These are phyloP conservation scores for Tychaedon coryphoeus DNA, from an alignment of 2,113 vertebrate species.

Conservation along the genomic window DNA sequence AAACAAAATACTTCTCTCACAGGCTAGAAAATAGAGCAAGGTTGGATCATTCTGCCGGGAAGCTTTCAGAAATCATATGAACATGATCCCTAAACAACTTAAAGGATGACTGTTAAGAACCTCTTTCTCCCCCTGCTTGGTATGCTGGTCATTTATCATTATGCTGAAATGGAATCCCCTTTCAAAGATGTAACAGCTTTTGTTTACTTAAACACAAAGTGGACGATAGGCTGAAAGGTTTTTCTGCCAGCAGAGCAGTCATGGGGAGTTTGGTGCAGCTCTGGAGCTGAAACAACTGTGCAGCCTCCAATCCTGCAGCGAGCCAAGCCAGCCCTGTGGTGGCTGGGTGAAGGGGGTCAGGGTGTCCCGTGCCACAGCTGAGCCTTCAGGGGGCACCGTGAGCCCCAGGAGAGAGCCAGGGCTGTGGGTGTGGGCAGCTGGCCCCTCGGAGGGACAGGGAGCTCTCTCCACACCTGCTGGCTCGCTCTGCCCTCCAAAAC, in stretches of 20 bases:
- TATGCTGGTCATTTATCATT: slow-evolving; percentile 64
- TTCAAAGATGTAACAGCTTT: slow-evolving; percentile 11
- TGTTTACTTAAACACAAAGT: slow-evolving; percentile 62
- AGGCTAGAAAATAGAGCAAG: background rate
- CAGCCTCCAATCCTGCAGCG: background rate
- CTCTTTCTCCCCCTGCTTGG: slow-evolving; percentile 46
- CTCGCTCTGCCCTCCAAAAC: background rate
- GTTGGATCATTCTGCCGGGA: background rate
- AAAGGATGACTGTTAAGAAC: slow-evolving; percentile 28
- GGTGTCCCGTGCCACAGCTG: background rate
- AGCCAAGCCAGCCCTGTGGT: background rate
- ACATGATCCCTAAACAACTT: slow-evolving; percentile 16
- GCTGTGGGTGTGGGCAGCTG: background rate
- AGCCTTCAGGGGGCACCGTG: rapidly evolving
- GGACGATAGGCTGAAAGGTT: slow-evolving; percentile 46
- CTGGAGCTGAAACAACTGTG: background rate
- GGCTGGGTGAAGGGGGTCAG: background rate
- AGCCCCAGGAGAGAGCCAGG: background rate
- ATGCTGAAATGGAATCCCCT: slow-evolving; percentile 61
- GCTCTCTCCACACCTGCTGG: background rate
- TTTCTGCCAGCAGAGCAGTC: slow-evolving; percentile 14
- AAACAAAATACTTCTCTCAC: background rate
- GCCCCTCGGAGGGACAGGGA: rapidly evolving
- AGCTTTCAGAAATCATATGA: background rate
- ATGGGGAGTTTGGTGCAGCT: background rate